Evolutionary conservation across 2,888 invertebrate species (phyloP).

Genomic region (Watsonalla binaria): DNA sequence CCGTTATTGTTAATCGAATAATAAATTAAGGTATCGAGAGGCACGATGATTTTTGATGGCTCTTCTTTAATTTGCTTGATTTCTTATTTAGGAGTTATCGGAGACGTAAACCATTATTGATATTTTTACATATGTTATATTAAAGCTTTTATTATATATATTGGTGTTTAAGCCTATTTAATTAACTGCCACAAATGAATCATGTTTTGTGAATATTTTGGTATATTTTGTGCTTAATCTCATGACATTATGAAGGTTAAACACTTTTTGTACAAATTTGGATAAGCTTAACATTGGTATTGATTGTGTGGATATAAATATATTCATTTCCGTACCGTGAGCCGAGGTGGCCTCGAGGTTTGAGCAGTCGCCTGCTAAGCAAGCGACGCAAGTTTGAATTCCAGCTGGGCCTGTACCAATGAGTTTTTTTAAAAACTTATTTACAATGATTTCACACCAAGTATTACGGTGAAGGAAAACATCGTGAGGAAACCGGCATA

Average conservation of each 20-base stretch:
- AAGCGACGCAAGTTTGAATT: no score
- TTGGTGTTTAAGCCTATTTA: not conserved
- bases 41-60: slow-evolving; percentile 1
- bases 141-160: not conserved
- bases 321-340: not conserved
- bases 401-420: no score
- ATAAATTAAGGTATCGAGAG: slow-evolving; percentile 18
- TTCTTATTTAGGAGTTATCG: not conserved
- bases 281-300: not conserved
- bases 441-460: no score
- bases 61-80: slow-evolving; percentile 2
- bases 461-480: no score
- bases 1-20: slow-evolving; percentile 23
- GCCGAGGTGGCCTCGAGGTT: no score
- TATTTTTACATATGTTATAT: not conserved
- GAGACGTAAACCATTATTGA: not conserved
- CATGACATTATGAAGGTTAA: not conserved
- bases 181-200: not conserved
- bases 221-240: not conserved
- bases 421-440: no score
- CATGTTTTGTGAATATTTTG: not conserved
- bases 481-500: no score
- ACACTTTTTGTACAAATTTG: not conserved
- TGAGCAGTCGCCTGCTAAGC: no score
- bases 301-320: not conserved